Conservation (phyloP, 2,797 vertebrate genomes). For the Anguilla marmorata region DNA sequence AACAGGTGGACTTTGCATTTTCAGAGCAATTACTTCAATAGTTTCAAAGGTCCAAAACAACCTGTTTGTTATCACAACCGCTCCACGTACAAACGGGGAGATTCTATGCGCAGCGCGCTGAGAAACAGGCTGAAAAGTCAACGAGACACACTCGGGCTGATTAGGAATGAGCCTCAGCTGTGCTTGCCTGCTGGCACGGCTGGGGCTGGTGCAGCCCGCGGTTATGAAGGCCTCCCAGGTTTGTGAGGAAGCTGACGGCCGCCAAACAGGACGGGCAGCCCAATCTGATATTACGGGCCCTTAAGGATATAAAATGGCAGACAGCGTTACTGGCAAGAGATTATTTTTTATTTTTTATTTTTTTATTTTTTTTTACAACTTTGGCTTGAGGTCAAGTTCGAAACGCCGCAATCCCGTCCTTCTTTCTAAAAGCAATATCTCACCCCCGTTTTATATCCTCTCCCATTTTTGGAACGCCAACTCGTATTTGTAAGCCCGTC, state of each 20-base stretch:
- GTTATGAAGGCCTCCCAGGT: neutral
- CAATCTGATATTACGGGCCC: neutral
- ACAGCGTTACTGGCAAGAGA: neutral
- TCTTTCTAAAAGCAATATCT: neutral
- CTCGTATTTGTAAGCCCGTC: neutral
- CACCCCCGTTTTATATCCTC: neutral
- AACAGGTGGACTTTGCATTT: neutral
- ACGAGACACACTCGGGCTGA: neutral
- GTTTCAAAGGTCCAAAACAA: neutral
- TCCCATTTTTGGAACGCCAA: neutral
- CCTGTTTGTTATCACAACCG: neutral
- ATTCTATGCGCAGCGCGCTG: neutral
- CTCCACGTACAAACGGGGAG: neutral
- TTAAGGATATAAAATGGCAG: neutral
- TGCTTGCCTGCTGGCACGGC: neutral
- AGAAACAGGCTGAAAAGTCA: neutral
- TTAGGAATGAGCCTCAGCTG: neutral
- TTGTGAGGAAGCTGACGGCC: neutral
- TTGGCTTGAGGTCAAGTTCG: neutral
- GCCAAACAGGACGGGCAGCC: neutral
- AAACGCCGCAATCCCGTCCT: neutral
- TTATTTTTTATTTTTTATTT: neutral
- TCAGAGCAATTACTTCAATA: neutral
- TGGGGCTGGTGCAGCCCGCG: neutral
- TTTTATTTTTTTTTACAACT: neutral